phyloP scores from a whole-genome alignment of 1,140 invertebrate genomes.

The Penaeus japonicus region DNA sequence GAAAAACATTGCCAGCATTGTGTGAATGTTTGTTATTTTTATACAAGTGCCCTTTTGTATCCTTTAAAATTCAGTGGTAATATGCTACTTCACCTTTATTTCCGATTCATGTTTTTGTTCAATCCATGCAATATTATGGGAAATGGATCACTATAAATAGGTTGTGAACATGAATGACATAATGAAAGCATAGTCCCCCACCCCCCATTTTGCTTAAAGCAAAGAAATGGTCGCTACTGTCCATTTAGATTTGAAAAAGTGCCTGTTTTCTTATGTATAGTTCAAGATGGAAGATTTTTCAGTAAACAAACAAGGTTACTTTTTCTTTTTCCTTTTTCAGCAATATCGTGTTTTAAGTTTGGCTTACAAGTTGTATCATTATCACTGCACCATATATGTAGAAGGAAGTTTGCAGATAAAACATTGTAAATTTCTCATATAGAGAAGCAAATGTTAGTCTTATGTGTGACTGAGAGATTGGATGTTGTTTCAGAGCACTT shows the following conservation, averaged over 20 bases:
- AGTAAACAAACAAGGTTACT: not conserved
- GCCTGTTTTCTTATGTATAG: conserved; percentile 53
- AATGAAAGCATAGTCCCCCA: conserved; percentile 34
- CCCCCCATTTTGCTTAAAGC: conserved; percentile 13
- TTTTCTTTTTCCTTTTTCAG: conserved; percentile 4
- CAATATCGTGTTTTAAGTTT: conserved; percentile 30
- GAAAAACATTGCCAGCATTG: conserved; percentile 46
- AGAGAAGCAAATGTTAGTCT: conserved; percentile 33
- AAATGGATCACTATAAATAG: conserved; percentile 33
- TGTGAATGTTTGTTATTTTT: conserved; percentile 56
- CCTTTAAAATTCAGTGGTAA: conserved; percentile 16
- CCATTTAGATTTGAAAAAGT: conserved; percentile 51
- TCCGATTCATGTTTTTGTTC: not conserved
- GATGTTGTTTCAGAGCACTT: conserved; percentile 17
- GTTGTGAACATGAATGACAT: conserved; percentile 49
- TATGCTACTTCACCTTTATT: not conserved
- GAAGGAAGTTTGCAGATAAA: conserved; percentile 20
- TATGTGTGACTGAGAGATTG: conserved; percentile 24
- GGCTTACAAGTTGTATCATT: conserved; percentile 41
- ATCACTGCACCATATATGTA: conserved; percentile 43
- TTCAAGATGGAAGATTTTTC: conserved; percentile 29
- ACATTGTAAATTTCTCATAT: conserved; percentile 29
- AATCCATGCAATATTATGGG: conserved; percentile 23
- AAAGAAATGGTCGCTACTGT: conserved; percentile 35
- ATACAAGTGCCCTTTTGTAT: conserved; percentile 45